Conservation (phyloP, 2,113 vertebrate species). For the Mandrillus leucophaeus region DNA sequence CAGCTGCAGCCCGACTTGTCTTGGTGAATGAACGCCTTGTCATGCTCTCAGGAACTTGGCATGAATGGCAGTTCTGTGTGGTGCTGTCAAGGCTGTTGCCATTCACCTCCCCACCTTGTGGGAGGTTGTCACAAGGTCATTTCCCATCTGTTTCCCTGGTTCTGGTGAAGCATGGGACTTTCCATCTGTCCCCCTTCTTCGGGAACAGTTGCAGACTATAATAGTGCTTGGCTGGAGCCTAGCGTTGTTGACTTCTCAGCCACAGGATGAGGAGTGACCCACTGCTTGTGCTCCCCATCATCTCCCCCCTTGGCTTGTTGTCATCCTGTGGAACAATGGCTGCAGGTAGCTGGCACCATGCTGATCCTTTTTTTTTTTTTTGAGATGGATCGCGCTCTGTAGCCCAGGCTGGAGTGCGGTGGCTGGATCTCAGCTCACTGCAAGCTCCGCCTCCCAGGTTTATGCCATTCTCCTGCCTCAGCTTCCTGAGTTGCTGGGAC, state of each 20-base stretch:
- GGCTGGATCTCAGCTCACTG: too few relatives aligned
- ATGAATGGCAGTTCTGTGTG: not conserved
- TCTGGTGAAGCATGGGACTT: not conserved
- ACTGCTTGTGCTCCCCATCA: not conserved
- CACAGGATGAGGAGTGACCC: too few relatives aligned
- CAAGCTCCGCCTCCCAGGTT: too few relatives aligned
- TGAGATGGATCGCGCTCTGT: too few relatives aligned
- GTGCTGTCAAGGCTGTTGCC: not conserved
- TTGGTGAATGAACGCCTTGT: not conserved
- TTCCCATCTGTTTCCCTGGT: not conserved
- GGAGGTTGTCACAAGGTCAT: not conserved
- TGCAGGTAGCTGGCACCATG: not conserved
- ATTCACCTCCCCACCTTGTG: not conserved
- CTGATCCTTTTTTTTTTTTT: not conserved
- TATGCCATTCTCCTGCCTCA: too few relatives aligned
- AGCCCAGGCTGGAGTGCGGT: too few relatives aligned
- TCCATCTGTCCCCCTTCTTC: not conserved
- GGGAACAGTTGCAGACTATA: not conserved
- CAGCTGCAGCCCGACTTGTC: not conserved
- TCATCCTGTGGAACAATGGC: not conserved
- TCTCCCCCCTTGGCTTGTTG: not conserved
- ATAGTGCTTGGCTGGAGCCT: not conserved
- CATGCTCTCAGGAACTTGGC: not conserved
- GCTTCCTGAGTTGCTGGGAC: too few relatives aligned
- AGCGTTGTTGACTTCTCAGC: not conserved